phyloP scores from a whole-genome alignment of 1,140 invertebrate species.

The Pseudomyrmex concolor region DNA sequence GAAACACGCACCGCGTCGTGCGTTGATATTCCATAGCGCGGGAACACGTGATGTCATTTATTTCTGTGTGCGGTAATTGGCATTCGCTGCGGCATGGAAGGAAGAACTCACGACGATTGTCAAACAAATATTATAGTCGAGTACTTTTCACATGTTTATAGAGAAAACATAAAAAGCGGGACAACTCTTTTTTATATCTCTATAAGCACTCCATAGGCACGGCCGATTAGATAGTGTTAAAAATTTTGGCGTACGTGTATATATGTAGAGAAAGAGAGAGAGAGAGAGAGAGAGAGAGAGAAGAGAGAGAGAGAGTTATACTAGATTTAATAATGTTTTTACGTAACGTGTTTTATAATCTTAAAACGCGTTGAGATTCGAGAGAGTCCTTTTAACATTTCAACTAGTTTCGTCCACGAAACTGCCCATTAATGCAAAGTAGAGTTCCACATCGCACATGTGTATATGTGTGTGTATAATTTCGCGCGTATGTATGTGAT shows the following conservation, averaged over 20 bases:
- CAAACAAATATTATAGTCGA: constrained; percentile 1
- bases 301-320: too few species aligned
- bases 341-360: too few species aligned
- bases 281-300: too few species aligned
- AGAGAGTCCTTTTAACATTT: not conserved
- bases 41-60: constrained; percentile 1
- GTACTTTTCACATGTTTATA: not conserved
- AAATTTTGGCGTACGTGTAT: not conserved
- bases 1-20: not conserved
- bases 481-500: constrained; percentile 20
- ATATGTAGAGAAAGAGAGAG: too few species aligned
- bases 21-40: not conserved
- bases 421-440: not conserved
- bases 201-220: not conserved
- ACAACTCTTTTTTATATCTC: constrained; percentile 1
- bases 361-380: too few species aligned
- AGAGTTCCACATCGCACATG: constrained; percentile 13
- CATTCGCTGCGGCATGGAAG: not conserved
- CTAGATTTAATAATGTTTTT: too few species aligned
- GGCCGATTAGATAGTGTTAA: constrained; percentile 2
- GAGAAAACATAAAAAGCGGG: too few species aligned
- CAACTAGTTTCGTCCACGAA: not conserved
- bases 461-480: constrained; percentile 33
- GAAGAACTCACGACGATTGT: not conserved
- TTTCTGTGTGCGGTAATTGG: not conserved